A percentile compares a stretch with the other conserved stretches of the same genome.
phyloP scores from a whole-genome alignment of 2,888 invertebrate species.

The Lampropteryx suffumata region DNA sequence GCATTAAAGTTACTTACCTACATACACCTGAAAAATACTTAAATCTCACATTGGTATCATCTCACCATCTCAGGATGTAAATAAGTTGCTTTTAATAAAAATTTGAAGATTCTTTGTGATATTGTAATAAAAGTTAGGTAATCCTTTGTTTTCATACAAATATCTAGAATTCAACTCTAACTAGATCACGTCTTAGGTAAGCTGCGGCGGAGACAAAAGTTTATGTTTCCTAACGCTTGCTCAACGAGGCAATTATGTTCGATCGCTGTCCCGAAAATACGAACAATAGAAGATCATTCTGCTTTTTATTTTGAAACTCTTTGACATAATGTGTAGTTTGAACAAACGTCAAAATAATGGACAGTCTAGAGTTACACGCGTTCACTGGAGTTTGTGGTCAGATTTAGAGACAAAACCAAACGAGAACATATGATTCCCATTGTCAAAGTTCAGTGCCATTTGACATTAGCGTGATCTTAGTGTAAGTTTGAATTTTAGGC shows the following conservation, averaged over 20 bases:
- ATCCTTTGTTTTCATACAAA: neutral
- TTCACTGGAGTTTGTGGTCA: too few relatives aligned
- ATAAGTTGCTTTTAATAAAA: too few relatives aligned
- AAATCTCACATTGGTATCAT: too few relatives aligned
- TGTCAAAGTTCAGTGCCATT: neutral
- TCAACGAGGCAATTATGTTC: slow-evolving; percentile 17
- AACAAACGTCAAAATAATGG: neutral
- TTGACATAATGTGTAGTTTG: neutral
- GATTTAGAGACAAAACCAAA: too few relatives aligned
- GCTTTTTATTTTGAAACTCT: slow-evolving; percentile 13
- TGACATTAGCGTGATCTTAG: too few relatives aligned
- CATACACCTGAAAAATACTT: too few relatives aligned
- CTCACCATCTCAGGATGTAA: too few relatives aligned
- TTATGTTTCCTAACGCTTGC: slow-evolving; percentile 16
- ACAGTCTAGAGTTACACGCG: too few relatives aligned
- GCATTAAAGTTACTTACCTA: too few relatives aligned
- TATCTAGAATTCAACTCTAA: slow-evolving; percentile 8
- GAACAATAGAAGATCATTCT: slow-evolving; percentile 30
- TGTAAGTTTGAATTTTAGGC: too few relatives aligned
- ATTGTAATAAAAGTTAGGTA: slow-evolving; percentile 12
- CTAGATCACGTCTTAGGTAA: slow-evolving; percentile 9
- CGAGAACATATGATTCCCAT: too few relatives aligned
- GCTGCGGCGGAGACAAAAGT: slow-evolving; percentile 8
- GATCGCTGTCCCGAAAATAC: slow-evolving; percentile 20
- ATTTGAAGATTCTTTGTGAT: neutral